Evolutionary conservation across 2,888 invertebrate species (phyloP).

Genomic region (Arge pagana): DNA sequence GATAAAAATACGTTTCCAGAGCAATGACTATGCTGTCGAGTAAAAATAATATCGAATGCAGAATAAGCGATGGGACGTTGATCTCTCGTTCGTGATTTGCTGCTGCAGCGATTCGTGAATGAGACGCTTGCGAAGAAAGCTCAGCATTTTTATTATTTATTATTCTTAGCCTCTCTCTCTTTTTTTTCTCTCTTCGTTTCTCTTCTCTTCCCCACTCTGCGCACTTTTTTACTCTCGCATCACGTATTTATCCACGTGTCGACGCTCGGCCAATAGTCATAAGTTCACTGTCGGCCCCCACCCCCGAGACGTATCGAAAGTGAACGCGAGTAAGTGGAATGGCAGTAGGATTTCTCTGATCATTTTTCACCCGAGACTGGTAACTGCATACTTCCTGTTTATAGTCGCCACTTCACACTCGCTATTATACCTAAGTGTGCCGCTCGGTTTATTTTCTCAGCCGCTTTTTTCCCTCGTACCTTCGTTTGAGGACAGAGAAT

Average conservation of each 20-base stretch:
- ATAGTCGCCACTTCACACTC: too few species aligned
- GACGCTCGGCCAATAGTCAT: slow-evolving; percentile 26
- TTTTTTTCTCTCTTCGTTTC: slow-evolving; percentile 15
- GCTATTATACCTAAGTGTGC: too few species aligned
- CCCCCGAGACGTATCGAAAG: too few species aligned
- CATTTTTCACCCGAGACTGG: too few species aligned
- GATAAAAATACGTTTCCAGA: slow-evolving; percentile 57
- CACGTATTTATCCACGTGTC: slow-evolving; percentile 21
- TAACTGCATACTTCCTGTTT: too few species aligned
- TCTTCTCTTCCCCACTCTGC: slow-evolving; percentile 12
- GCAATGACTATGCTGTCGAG: slow-evolving; percentile 57
- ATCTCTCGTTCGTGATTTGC: slow-evolving; percentile 12
- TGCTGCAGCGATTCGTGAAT: slow-evolving; percentile 11
- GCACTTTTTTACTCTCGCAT: slow-evolving; percentile 9
- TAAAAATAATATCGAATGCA: slow-evolving; percentile 58
- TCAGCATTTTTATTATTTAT: too few species aligned
- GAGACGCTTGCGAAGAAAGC: neutral
- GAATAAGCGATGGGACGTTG: slow-evolving; percentile 22
- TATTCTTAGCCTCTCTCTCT: neutral
- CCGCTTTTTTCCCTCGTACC: too few species aligned
- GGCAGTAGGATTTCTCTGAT: too few species aligned
- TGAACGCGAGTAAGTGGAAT: too few species aligned
- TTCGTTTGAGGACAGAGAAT: too few species aligned
- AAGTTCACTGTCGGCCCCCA: too few species aligned
- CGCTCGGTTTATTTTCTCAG: too few species aligned